phyloP scores from a whole-genome alignment of 2,797 vertebrate genomes.

The Silurus lanzhouensis region DNA sequence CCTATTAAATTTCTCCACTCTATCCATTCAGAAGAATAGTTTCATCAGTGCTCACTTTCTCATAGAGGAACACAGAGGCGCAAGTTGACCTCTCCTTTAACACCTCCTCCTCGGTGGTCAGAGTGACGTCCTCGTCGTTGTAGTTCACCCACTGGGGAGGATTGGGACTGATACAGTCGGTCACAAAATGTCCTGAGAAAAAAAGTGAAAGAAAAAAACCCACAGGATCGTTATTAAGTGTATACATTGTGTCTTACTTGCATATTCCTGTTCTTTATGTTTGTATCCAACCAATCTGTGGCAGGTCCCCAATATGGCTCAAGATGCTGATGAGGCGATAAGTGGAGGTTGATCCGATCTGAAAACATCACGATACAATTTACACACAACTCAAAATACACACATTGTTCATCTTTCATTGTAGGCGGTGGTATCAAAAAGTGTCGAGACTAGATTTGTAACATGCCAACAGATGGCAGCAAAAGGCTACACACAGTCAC shows the following conservation, averaged over 20 bases:
- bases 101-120: not conserved
- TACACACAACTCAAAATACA: not conserved
- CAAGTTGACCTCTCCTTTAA: not conserved
- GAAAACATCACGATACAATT: not conserved
- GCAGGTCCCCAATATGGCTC: not conserved
- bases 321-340: slow-evolving; percentile 24
- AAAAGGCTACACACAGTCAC: too few species aligned
- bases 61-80: slow-evolving; percentile 15
- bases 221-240: not conserved
- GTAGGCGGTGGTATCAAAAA: too few species aligned
- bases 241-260: not conserved
- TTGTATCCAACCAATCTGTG: not conserved
- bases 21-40: not conserved
- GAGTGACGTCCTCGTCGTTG: not conserved
- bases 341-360: not conserved
- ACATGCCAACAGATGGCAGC: too few species aligned
- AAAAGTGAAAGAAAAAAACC: not conserved
- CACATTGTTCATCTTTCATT: not conserved
- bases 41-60: not conserved
- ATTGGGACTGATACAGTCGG: not conserved
- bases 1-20: too few species aligned
- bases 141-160: not conserved
- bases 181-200: not conserved
- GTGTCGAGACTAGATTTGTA: too few species aligned
- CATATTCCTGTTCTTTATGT: too few species aligned